A percentile compares a stretch with the other conserved stretches of the same genome.
phyloP scores from a whole-genome alignment of 2,888 invertebrate species.

The Eilema griseolum region DNA sequence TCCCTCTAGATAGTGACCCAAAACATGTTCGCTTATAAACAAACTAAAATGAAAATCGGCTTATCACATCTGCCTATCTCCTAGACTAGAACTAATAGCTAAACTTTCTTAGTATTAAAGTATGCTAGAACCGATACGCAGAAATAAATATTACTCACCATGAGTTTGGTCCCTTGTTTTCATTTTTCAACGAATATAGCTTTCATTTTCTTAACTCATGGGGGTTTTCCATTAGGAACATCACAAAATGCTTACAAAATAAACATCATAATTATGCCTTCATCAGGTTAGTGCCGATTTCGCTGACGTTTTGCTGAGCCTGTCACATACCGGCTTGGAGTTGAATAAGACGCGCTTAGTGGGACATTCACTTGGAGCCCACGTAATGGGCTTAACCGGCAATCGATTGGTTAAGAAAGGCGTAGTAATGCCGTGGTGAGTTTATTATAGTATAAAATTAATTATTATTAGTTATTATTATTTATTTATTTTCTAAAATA shows the following conservation, averaged over 20 bases:
- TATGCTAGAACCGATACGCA: too few relatives aligned
- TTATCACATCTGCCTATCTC: too few relatives aligned
- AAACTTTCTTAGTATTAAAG: too few relatives aligned
- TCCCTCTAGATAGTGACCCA: too few relatives aligned
- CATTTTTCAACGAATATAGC: not conserved
- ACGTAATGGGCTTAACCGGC: slow-evolving; percentile 76
- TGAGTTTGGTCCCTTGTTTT: too few relatives aligned
- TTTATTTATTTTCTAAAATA: not conserved
- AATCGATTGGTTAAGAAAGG: slow-evolving; percentile 65
- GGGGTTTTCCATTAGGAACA: too few relatives aligned
- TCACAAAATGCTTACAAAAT: slow-evolving; percentile 11
- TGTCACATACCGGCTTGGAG: slow-evolving; percentile 68
- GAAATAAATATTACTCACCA: not conserved
- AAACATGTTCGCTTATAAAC: too few relatives aligned
- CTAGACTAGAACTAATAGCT: too few relatives aligned
- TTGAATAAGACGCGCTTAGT: slow-evolving; percentile 73
- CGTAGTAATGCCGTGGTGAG: slow-evolving; percentile 69
- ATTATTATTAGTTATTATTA: too few relatives aligned
- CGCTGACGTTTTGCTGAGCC: slow-evolving; percentile 62
- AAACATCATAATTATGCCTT: slow-evolving; percentile 29
- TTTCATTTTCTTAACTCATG: not conserved
- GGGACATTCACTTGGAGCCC: slow-evolving; percentile 80
- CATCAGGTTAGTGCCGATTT: slow-evolving; percentile 68
- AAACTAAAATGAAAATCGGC: too few relatives aligned
- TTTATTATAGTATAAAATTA: slow-evolving; percentile 8